These are phyloP conservation scores for Lemur catta DNA, from an alignment of 2,797 vertebrate species.

Conservation along the genomic window DNA sequence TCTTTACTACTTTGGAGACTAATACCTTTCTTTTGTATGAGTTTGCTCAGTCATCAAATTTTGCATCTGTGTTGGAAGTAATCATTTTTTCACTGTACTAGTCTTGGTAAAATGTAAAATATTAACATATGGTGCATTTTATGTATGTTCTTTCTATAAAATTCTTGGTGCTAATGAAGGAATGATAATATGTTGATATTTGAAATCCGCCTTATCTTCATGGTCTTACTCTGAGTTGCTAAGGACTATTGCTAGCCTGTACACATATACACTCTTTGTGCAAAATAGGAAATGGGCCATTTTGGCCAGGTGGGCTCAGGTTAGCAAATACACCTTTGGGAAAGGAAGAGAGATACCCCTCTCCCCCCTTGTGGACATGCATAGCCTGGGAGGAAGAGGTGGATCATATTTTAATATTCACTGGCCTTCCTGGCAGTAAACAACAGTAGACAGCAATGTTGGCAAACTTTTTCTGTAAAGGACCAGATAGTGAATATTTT, in stretches of 20 bases:
- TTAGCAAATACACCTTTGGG: neutral
- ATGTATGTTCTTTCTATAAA: neutral
- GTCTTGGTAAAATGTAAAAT: neutral
- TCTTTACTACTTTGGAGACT: neutral
- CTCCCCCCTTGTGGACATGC: neutral
- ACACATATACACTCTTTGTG: neutral
- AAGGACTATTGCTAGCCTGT: neutral
- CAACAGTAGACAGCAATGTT: neutral
- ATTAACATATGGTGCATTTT: neutral
- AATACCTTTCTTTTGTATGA: neutral
- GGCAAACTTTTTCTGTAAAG: neutral
- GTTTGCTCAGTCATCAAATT: conserved; percentile 29
- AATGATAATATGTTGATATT: neutral
- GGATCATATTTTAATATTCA: neutral
- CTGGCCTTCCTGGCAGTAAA: neutral
- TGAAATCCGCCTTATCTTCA: neutral
- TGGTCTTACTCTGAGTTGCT: neutral
- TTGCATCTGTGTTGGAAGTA: neutral
- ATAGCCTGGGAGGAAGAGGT: neutral
- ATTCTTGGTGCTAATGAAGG: neutral
- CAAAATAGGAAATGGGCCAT: neutral
- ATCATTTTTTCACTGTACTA: neutral
- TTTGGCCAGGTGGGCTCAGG: neutral
- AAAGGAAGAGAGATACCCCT: neutral
- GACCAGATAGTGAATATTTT: neutral